These are phyloP conservation scores for Lamproptera curius DNA, from an alignment of 2,888 invertebrate genomes.

Conservation along the genomic window DNA sequence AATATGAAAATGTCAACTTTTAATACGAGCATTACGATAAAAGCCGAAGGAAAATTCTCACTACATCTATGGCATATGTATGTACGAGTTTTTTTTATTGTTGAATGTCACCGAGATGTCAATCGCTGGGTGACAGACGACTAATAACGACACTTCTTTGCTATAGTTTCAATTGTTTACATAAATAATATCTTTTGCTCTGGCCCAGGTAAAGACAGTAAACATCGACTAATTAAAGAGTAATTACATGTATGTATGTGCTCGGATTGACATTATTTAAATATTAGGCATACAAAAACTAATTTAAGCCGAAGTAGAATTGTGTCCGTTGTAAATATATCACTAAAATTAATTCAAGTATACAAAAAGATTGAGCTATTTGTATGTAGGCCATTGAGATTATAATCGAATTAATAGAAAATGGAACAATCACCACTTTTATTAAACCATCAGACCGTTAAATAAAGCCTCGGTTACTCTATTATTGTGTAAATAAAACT, in stretches of 20 bases:
- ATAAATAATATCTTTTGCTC: too few species aligned
- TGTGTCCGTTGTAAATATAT: background rate
- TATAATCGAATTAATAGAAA: background rate
- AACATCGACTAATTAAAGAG: too few species aligned
- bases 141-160: too few species aligned
- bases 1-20: too few species aligned
- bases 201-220: too few species aligned
- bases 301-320: background rate
- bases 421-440: background rate
- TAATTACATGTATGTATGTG: too few species aligned
- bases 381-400: background rate
- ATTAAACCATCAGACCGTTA: background rate
- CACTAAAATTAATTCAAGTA: background rate
- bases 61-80: background rate
- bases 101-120: too few species aligned
- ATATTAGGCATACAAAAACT: constrained; percentile 1
- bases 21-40: too few species aligned
- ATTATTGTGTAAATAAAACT: background rate
- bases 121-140: too few species aligned
- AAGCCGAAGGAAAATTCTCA: too few species aligned
- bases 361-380: background rate
- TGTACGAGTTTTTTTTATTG: background rate
- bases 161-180: too few species aligned
- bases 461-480: background rate
- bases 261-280: background rate